Conservation (phyloP, 2,113 vertebrate genomes). For the Larimichthys crocea region DNA sequence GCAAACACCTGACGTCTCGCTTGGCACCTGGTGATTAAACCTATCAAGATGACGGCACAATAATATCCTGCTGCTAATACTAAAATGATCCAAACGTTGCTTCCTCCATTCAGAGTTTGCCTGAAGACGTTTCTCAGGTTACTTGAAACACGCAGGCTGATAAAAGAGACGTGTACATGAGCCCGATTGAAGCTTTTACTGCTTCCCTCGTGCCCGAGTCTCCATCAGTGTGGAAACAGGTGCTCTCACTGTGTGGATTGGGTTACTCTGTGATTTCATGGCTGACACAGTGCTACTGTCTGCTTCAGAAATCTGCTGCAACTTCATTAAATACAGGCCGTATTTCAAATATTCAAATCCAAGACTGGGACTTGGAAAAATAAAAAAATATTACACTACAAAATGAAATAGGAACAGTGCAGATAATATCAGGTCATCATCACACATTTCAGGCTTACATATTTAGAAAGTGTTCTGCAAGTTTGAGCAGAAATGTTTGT, state of each 20-base stretch:
- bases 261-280: slow-evolving; percentile 63
- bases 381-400: too few relatives aligned
- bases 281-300: slow-evolving; percentile 40
- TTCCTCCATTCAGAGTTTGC: too few relatives aligned
- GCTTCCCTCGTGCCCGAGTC: slow-evolving; percentile 46
- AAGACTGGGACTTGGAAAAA: neutral
- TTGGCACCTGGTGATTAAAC: neutral
- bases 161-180: slow-evolving; percentile 37
- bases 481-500: neutral
- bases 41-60: too few relatives aligned
- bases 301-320: slow-evolving; percentile 33
- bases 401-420: neutral
- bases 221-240: slow-evolving; percentile 69
- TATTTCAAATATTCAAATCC: neutral
- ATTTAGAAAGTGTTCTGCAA: neutral
- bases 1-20: neutral
- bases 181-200: slow-evolving; percentile 36
- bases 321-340: slow-evolving; percentile 13
- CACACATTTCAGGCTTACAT: neutral
- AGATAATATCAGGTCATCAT: neutral
- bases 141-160: neutral
- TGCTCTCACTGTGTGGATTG: slow-evolving; percentile 58
- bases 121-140: neutral
- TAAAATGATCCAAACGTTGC: neutral
- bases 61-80: too few relatives aligned